A percentile compares a stretch with the other conserved stretches of the same genome.
Evolutionary conservation across 2,113 vertebrate genomes (phyloP).

Genomic region (Burhinus oedicnemus): DNA sequence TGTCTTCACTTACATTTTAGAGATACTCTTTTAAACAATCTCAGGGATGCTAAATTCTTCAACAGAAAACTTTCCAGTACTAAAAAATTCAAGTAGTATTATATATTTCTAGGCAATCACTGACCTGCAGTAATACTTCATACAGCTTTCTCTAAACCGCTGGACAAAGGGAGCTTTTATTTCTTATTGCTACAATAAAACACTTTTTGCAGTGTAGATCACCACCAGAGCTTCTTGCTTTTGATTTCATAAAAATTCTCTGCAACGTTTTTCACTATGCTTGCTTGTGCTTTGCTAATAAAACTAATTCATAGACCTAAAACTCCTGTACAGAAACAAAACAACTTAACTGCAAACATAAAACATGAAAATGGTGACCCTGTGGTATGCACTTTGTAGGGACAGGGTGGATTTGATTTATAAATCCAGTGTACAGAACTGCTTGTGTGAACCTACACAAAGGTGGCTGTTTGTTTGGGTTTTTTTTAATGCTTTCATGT

Average conservation of each 20-base stretch:
- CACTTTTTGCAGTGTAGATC: not conserved
- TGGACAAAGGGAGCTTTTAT: not conserved
- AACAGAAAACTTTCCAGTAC: not conserved
- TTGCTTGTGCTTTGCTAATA: not conserved
- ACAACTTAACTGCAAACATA: not conserved
- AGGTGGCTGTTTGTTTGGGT: not conserved
- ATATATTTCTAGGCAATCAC: not conserved
- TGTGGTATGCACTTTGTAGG: not conserved
- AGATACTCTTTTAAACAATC: not conserved
- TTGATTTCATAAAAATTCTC: not conserved
- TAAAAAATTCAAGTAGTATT: not conserved
- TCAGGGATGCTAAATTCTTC: not conserved
- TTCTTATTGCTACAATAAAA: conserved; percentile 7
- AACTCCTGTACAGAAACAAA: not conserved
- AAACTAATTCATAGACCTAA: not conserved
- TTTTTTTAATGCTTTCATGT: not conserved
- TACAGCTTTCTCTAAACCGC: not conserved
- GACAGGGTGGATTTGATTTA: not conserved
- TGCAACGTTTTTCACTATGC: not conserved
- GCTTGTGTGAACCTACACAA: not conserved
- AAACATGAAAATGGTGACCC: not conserved
- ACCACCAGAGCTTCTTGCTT: not conserved
- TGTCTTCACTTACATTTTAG: not conserved
- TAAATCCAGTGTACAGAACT: not conserved
- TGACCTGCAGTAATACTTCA: not conserved